These are phyloP conservation scores for Ceyx cyanopectus DNA, from an alignment of 2,113 vertebrate genomes.

Conservation along the genomic window DNA sequence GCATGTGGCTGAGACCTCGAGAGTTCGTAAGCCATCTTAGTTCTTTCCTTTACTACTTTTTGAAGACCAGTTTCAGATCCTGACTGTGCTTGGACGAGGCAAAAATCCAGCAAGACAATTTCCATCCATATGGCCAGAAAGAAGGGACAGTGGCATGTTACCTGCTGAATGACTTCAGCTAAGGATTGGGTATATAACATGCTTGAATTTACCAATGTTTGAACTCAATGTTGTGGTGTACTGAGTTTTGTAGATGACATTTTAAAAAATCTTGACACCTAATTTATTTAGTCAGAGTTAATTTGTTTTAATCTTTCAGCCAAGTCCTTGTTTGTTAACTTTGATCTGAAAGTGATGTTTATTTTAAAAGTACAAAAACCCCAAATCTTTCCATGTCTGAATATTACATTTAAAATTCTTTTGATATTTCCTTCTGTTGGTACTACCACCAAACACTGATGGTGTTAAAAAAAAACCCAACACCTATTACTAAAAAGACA, in stretches of 20 bases:
- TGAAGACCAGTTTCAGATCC: background rate
- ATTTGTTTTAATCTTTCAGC: constrained; percentile 53
- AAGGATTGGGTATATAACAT: background rate
- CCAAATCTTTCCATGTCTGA: background rate
- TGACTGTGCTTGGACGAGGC: background rate
- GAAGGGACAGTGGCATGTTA: background rate
- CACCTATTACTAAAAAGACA: constrained; percentile 14
- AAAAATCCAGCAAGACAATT: background rate
- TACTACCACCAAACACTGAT: background rate
- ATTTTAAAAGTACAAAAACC: constrained; percentile 30
- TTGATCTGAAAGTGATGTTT: constrained; percentile 45
- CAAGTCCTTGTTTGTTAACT: constrained; percentile 32
- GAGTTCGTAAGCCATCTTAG: background rate
- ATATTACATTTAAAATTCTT: constrained; percentile 45
- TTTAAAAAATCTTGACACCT: constrained; percentile 5
- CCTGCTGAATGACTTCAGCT: background rate
- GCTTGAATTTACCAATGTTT: background rate
- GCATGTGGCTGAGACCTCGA: background rate
- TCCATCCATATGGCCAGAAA: background rate
- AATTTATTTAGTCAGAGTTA: constrained; percentile 51
- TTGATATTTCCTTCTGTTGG: constrained; percentile 21
- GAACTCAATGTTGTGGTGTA: background rate
- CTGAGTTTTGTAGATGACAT: constrained; percentile 13
- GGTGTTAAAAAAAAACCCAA: background rate
- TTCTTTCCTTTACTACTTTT: background rate